Evolutionary conservation across 2,797 vertebrate genomes (phyloP), one percentile per base, ranked within the genome.

Genomic region (Poecilia velifera): DNA sequence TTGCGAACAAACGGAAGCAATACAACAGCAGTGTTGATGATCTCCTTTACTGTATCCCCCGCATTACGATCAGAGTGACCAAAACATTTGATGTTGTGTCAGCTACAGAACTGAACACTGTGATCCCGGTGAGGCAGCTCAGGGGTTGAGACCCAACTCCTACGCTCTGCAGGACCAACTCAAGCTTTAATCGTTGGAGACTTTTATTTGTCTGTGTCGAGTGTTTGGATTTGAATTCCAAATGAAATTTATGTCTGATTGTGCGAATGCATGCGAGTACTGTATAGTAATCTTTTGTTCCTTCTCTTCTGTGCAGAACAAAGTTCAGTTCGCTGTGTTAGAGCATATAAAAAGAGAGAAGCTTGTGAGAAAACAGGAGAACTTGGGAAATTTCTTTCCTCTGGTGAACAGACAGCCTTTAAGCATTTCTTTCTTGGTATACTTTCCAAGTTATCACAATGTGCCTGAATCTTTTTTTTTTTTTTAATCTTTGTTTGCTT

Each of bases 381-480:
- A 75, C 72, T 68, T 81, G 45, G 13, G 12, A 18, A 8, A 72
- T 66, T 55, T 73, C 6, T 82, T 78, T 34, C 34, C 81, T 43
- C 36, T 64, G 70, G 46, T 13, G 46, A 62, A 77, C 77, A 82
- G 79, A 51, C 84, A 66, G 86, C 36, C 47, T 77, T 77, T 57
- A 53, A 73, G 39, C 20, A 72, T 66, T 73, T 59, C 18, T 66
- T 81, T 70, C 53, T 81, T 49, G 12, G 59, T 59, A 74, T 91
- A 89, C 91, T 95, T 94, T 95, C 86, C 83, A 89, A 91, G 93
- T 91, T 91, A 84, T 96, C 94, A 95, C 94, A 89, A 94, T 83
- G 95, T 96, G 95, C 95, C 95, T 96, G 86, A 95, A 93, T 84
- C 82, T 77, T 92, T 92, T 25, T 77, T 92, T 92, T 22, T 53